Conservation (phyloP, 2,113 vertebrate species). For the Cathartes aura region DNA sequence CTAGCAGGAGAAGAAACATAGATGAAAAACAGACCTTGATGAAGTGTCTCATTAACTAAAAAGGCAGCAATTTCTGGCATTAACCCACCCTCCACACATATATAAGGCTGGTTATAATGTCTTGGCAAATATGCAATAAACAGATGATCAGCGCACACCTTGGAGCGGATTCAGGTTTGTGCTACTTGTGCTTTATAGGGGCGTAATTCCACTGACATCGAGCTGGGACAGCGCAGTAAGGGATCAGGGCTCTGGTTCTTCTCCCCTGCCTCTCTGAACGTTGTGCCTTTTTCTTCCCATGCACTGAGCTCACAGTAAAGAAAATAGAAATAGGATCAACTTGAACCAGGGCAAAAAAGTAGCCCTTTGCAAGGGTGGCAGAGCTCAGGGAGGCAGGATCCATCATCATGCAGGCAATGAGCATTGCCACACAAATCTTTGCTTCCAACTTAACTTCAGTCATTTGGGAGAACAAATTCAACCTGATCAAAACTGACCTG, state of each 20-base stretch:
- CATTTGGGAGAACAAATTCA: background rate
- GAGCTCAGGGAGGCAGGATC: background rate
- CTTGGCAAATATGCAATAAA: background rate
- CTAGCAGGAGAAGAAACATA: background rate
- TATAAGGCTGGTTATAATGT: background rate
- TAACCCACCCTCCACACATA: background rate
- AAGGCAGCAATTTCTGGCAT: background rate
- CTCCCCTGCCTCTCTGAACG: background rate
- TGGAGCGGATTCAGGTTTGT: background rate
- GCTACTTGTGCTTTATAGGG: background rate
- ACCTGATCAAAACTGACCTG: background rate
- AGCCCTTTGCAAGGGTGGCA: background rate
- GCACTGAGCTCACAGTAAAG: background rate
- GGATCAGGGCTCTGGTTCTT: background rate
- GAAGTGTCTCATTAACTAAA: constrained; percentile 44
- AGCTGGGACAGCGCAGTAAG: background rate
- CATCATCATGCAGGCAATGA: fast-evolving
- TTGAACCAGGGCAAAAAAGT: background rate
- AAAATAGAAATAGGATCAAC: background rate
- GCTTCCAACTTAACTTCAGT: background rate
- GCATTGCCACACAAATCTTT: background rate
- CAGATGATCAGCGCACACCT: background rate
- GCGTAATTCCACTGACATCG: background rate
- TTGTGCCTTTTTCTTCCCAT: background rate
- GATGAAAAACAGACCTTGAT: constrained; percentile 38